Percentiles rank a stretch among this genome's conserved stretches.
Evolutionary conservation across 2,797 vertebrate genomes (phyloP).

Genomic region (Jordanella pulchra): DNA sequence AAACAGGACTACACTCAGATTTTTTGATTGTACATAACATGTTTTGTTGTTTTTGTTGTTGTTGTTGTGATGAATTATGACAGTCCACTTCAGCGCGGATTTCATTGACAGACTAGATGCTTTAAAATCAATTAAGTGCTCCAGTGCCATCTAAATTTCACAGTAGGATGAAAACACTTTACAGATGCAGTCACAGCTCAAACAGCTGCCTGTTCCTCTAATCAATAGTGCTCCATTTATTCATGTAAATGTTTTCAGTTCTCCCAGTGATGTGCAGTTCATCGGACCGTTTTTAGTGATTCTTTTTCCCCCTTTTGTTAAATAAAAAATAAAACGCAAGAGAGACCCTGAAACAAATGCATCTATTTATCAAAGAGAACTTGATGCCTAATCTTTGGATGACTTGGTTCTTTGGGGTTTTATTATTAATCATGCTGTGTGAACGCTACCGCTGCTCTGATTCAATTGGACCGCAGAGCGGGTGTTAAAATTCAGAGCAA

Average conservation of each 20-base stretch:
- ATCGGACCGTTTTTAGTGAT: background rate
- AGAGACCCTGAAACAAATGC: background rate
- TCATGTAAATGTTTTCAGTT: constrained; percentile 1
- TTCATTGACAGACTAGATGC: constrained; percentile 12
- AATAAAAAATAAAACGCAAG: background rate
- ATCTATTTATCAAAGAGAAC: constrained; percentile 14
- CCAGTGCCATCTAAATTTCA: background rate
- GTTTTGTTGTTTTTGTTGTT: constrained; percentile 15
- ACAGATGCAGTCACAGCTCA: constrained; percentile 6
- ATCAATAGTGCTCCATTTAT: constrained; percentile 2
- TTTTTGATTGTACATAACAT: background rate
- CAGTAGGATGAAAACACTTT: background rate
- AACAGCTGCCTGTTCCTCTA: constrained; percentile 1
- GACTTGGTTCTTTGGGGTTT: background rate
- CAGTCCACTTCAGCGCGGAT: background rate
- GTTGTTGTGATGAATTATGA: constrained; percentile 9
- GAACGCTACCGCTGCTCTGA: constrained; percentile 1
- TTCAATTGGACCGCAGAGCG: constrained; percentile 52
- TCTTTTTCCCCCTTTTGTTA: background rate
- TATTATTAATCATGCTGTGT: constrained; percentile 11
- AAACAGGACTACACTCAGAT: background rate
- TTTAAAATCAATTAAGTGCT: background rate
- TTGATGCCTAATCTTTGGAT: background rate
- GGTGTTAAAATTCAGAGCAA: constrained; percentile 67
- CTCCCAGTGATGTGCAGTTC: background rate